phyloP scores from a whole-genome alignment of 1,140 invertebrate species.

The Hyposmocoma kahamanoa region DNA sequence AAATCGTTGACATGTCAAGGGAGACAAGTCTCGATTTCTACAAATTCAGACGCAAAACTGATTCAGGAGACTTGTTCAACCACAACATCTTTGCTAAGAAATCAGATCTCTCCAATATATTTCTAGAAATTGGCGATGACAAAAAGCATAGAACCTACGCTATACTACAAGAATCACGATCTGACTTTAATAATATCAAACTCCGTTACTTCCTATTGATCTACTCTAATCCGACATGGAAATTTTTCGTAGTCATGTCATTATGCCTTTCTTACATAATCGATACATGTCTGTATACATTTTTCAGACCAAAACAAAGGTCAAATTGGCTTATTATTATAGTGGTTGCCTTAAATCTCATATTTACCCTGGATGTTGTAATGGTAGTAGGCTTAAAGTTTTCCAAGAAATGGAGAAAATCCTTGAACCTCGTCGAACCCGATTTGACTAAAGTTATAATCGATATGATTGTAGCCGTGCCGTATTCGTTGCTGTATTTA shows the following conservation, averaged over 20 bases:
- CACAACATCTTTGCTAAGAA: too few species aligned
- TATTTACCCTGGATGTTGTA: slow-evolving; percentile 46
- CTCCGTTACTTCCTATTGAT: slow-evolving; percentile 42
- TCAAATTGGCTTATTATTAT: slow-evolving; percentile 37
- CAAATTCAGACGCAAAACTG: slow-evolving; percentile 36
- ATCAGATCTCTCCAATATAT: too few species aligned
- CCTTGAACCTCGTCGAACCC: slow-evolving; percentile 56
- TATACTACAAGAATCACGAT: slow-evolving; percentile 48
- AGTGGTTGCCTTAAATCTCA: slow-evolving; percentile 40
- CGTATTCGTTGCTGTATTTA: slow-evolving; percentile 51
- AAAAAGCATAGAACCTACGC: slow-evolving; percentile 49
- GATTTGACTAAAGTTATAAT: slow-evolving; percentile 39
- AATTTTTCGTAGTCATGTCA: slow-evolving; percentile 40
- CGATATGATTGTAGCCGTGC: slow-evolving; percentile 52
- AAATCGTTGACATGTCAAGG: too few species aligned
- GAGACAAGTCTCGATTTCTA: slow-evolving; percentile 28
- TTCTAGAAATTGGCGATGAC: slow-evolving; percentile 33
- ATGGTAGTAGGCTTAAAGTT: slow-evolving; percentile 54
- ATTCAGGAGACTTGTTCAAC: slow-evolving; percentile 13
- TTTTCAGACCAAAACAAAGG: slow-evolving; percentile 30
- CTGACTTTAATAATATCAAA: slow-evolving; percentile 47
- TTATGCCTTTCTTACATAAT: slow-evolving; percentile 46
- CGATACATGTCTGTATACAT: slow-evolving; percentile 55
- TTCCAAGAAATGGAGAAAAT: slow-evolving; percentile 55
- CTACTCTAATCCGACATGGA: slow-evolving; percentile 52